Percentiles rank a stretch among this genome's conserved stretches.
Evolutionary conservation across 2,888 invertebrate genomes (phyloP).

Genomic region (Arge pagana): DNA sequence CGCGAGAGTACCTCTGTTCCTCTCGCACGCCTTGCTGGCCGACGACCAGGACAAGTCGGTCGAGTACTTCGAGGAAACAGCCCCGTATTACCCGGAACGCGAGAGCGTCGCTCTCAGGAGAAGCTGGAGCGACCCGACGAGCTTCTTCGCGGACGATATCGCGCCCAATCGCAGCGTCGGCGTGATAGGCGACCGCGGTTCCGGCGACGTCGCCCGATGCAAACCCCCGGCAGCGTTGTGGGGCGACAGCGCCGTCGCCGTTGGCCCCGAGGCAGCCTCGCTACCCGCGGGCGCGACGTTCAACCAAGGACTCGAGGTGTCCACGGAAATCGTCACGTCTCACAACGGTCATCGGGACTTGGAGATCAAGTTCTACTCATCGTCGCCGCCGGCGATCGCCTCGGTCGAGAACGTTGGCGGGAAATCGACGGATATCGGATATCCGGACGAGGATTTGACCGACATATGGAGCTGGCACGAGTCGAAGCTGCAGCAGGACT

Average conservation of each 20-base stretch:
- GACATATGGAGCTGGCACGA: constrained; percentile 57
- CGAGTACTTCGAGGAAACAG: constrained; percentile 57
- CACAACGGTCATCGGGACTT: constrained; percentile 77
- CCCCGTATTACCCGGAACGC: constrained; percentile 63
- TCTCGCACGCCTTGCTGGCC: constrained; percentile 31
- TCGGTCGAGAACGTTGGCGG: constrained; percentile 43
- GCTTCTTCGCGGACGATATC: constrained; percentile 52
- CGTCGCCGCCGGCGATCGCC: constrained; percentile 61
- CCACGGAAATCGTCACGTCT: constrained; percentile 78
- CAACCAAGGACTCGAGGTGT: constrained; percentile 68
- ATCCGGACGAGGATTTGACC: constrained; percentile 41
- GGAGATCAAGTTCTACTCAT: constrained; percentile 78
- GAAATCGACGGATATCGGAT: constrained; percentile 34
- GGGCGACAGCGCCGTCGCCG: constrained; percentile 4
- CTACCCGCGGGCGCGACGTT: constrained; percentile 22
- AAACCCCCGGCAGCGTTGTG: constrained; percentile 4
- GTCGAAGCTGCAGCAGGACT: constrained; percentile 53
- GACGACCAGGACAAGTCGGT: constrained; percentile 34
- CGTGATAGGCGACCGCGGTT: constrained; percentile 53
- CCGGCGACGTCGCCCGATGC: constrained; percentile 34
- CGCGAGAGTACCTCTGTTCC: constrained; percentile 37
- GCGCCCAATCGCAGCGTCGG: constrained; percentile 56
- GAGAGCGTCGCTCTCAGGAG: constrained; percentile 53
- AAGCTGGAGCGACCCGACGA: constrained; percentile 70
- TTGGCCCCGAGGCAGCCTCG: neutral